Evolutionary conservation across 2,797 vertebrate species (phyloP), one percentile per base, ranked within the genome.

Genomic region (Myotis myotis): DNA sequence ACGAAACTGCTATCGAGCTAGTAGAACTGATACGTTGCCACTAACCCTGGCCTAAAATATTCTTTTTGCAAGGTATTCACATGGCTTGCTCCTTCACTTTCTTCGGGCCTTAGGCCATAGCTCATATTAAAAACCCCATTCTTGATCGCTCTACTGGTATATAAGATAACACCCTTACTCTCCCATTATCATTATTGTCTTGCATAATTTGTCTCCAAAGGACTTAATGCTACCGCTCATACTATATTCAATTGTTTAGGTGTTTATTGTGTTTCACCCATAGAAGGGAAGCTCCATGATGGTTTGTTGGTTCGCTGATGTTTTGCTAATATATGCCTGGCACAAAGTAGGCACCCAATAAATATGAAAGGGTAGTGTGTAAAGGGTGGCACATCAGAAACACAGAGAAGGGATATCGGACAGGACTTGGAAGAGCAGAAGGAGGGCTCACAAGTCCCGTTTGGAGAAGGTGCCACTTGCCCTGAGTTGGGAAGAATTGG

Each of bases 1-100:
- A 92, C 92, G 89, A 96, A 96, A 94, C 51, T 75, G 87, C 85
- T 85, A 87, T 88, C 41, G 55, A 97, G 47, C 71, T 95, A 95
- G 91, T 79, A 57, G 62, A 74, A 91, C 30, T 87, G 47, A 9
- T 5, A 6, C 30, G 6, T 41, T 70, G 36, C 53, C 4, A 75
- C 11, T 11, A 62, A 23, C 64, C 17, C 53, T 88, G 62, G 38
- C 8, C 33, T 47, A 22, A 36, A 55, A 33, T 16, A 19, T 22
- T 6, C 44, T 74, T 68, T 64, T 28, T 47, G n/a, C n/a, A 87
- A 87, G 49, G 83, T 19, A 41, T 17, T 36, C n/a, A 70, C 0
- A 2, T 4, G 20, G 16, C 51, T 66, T 38, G 16, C 5, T 20
- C 6, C 22, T 51, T n/a, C 6, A 1, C 28, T 47, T 38, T 68